Percentiles rank a stretch among this genome's conserved stretches.
Conservation (phyloP, 2,797 vertebrate species). For the Schizopygopsis malacanthus region DNA sequence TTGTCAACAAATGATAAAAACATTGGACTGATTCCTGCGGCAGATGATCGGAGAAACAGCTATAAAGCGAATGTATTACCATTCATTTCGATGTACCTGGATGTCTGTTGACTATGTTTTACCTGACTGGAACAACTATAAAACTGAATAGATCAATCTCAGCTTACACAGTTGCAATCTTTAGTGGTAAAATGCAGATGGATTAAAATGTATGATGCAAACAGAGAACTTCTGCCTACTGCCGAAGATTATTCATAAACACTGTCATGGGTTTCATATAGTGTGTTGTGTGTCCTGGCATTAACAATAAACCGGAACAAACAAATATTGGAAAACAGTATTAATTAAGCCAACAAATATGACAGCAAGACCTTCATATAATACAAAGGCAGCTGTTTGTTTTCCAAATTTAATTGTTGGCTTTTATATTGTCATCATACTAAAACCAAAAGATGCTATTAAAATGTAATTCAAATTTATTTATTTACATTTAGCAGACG, state of each 20-base stretch:
- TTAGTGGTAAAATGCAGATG: constrained; percentile 20
- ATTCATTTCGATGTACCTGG: constrained; percentile 18
- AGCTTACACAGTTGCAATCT: constrained; percentile 4
- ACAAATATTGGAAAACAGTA: background rate
- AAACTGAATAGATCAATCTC: constrained; percentile 1
- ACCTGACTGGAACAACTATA: background rate
- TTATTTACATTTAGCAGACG: too few relatives aligned
- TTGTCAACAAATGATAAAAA: constrained; percentile 52
- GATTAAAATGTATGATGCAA: constrained; percentile 43
- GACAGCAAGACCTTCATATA: background rate
- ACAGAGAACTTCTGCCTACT: constrained; percentile 11
- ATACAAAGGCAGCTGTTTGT: background rate
- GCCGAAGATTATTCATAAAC: constrained; percentile 16
- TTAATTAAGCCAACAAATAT: background rate
- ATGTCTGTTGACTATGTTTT: constrained; percentile 11
- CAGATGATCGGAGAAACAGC: constrained; percentile 38
- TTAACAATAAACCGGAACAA: background rate
- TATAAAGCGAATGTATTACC: constrained; percentile 24
- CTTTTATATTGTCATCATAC: background rate
- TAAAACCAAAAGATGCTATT: background rate
- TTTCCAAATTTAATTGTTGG: background rate
- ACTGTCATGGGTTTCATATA: background rate
- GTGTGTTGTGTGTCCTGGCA: background rate
- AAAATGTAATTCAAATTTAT: background rate
- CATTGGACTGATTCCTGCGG: constrained; percentile 51